Evolutionary conservation across 2,113 vertebrate genomes (phyloP), one percentile per base, ranked within the genome.

Genomic region (Rhinichthys klamathensis): DNA sequence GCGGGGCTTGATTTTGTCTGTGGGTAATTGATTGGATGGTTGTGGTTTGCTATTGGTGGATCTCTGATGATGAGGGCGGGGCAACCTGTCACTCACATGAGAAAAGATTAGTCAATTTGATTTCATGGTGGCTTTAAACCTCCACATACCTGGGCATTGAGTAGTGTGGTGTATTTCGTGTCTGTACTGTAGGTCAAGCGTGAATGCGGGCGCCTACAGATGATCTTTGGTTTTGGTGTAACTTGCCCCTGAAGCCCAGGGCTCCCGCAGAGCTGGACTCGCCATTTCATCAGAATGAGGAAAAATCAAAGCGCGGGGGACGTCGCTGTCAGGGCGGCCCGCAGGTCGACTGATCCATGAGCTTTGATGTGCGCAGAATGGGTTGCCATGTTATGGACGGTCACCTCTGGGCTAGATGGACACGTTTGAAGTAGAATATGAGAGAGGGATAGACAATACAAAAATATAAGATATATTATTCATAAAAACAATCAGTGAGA

Each of bases 221-320:
- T 49, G n/a, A 46, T 65, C 15, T 65, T 63, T 65, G n/a, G 41
- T 49, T 49, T 65, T 80, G 60, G 38, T 23, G 6, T 46, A 25
- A 27, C 41, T 41, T 41, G n/a, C 44, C 72, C 41, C 41, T 46
- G 72, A n/a, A 74, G 73, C 73, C 46, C 16, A 9, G 35, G 67
- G 67, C 23, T 41, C 67, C 67, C 10, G 16, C 73, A 76, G 74
- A 54, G 56, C 30, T 8, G 35, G 30, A 46, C 13, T 74, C 12
- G 11, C 58, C 63, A 49, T 44, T 80, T 80, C 78, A 80, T 80
- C 78, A 80, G 78, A 44, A 80, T 65, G 35, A 80, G 38, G 35
- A 27, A 60, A 80, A 65, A 80, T 80, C 38, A 65, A 80, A 80
- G 60, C 78, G 23, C 12, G 4, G 1, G 77, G 56, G 58, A 61